Percentiles rank a stretch among this genome's conserved stretches.
phyloP scores from a whole-genome alignment of 2,888 invertebrate species.

The Amphimallon solstitiale region DNA sequence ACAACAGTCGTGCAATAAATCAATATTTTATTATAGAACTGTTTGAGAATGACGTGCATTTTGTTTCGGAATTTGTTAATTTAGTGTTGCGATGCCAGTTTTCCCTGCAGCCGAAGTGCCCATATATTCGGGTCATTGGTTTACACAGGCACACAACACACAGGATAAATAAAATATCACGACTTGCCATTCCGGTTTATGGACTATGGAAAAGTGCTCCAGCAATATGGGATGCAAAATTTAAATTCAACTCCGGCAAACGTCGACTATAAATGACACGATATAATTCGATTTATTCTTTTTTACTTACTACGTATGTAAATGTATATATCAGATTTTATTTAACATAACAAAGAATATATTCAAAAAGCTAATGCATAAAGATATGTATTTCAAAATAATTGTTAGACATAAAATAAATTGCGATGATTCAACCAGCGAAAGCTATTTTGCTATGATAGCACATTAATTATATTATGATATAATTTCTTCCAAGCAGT shows the following conservation, averaged over 20 bases:
- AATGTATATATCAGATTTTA: too few species aligned
- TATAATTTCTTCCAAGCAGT: too few species aligned
- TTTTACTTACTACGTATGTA: neutral
- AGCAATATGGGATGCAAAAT: conserved; percentile 58
- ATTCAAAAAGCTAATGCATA: too few species aligned
- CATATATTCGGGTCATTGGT: conserved; percentile 60
- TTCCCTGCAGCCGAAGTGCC: neutral
- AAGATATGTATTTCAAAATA: too few species aligned
- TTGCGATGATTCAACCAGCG: too few species aligned
- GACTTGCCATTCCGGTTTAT: conserved; percentile 58
- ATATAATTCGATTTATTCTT: conserved; percentile 22
- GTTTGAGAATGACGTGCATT: conserved; percentile 53
- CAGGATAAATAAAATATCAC: conserved; percentile 61
- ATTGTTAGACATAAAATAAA: too few species aligned
- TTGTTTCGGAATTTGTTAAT: conserved; percentile 52
- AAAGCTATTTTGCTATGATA: too few species aligned
- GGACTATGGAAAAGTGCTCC: conserved; percentile 57
- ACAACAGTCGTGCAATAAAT: conserved; percentile 51
- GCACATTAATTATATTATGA: too few species aligned
- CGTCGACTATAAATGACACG: conserved; percentile 31
- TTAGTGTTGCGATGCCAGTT: conserved; percentile 43
- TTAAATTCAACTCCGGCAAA: conserved; percentile 50
- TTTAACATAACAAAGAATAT: too few species aligned
- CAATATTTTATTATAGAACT: conserved; percentile 58
- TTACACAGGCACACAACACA: conserved; percentile 51